Conservation (phyloP, 2,113 vertebrate genomes). For the Cynocephalus volans region DNA sequence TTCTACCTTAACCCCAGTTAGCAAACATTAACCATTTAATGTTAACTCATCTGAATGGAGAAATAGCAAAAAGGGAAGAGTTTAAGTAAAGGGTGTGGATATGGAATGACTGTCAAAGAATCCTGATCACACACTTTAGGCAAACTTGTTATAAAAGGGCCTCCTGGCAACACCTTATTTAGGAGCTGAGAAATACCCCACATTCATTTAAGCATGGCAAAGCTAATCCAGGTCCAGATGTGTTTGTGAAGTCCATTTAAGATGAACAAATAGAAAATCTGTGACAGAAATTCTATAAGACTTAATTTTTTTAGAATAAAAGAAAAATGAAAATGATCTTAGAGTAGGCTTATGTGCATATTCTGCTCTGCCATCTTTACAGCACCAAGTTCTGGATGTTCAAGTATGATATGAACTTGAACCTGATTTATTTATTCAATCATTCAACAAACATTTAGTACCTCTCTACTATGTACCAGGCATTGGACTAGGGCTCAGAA, state of each 20-base stretch:
- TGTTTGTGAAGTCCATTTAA: neutral
- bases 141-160: neutral
- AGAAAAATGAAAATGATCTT: neutral
- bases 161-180: neutral
- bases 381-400: neutral
- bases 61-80: neutral
- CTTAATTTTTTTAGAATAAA: neutral
- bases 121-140: neutral
- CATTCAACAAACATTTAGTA: conserved; percentile 27
- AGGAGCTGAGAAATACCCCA: neutral
- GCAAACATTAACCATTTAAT: conserved; percentile 11
- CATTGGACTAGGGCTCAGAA: neutral
- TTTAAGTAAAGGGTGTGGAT: neutral
- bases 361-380: neutral
- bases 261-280: conserved; percentile 5
- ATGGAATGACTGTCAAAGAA: neutral
- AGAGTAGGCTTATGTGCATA: neutral
- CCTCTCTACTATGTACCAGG: neutral
- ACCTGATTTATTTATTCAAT: neutral
- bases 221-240: neutral
- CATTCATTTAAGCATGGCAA: neutral
- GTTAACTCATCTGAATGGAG: neutral
- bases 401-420: neutral
- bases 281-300: neutral
- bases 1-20: neutral